Conservation (phyloP, 1,140 invertebrate species). For the Drosophila funebris region DNA sequence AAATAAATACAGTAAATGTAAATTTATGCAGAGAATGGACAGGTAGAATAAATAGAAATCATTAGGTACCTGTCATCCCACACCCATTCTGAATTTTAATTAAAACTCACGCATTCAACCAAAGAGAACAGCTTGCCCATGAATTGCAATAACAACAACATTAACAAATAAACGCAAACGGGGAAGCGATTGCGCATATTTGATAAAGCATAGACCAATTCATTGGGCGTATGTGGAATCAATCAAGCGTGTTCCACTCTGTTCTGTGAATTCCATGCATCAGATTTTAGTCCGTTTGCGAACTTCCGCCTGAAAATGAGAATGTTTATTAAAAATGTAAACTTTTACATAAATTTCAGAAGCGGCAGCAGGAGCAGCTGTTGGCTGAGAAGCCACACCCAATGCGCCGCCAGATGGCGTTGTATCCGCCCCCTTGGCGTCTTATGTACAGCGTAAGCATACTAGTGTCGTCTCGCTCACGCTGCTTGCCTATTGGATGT, state of each 20-base stretch:
- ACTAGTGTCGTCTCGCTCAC: constrained; percentile 58
- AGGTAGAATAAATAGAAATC: background rate
- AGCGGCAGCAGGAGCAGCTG: constrained; percentile 52
- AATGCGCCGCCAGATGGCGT: constrained; percentile 43
- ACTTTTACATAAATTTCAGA: constrained; percentile 75
- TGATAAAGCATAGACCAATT: constrained; percentile 39
- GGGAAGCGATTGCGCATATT: constrained; percentile 1
- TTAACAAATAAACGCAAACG: constrained; percentile 39
- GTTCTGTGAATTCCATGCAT: constrained; percentile 6
- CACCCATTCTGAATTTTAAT: constrained; percentile 48
- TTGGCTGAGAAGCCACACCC: constrained; percentile 63
- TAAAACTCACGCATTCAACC: constrained; percentile 67
- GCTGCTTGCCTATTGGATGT: constrained; percentile 48
- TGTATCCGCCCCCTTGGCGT: constrained; percentile 43
- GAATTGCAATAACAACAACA: constrained; percentile 63
- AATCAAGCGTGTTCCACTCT: constrained; percentile 61
- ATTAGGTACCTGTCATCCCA: background rate
- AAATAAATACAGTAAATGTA: no score
- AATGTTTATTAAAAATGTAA: constrained; percentile 81
- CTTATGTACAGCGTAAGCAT: constrained; percentile 47
- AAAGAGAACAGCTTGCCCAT: constrained; percentile 59
- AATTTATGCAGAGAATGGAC: no score
- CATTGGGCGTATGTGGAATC: constrained; percentile 52
- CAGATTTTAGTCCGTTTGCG: constrained; percentile 46
- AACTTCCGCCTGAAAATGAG: constrained; percentile 75